Evolutionary conservation across 2,113 vertebrate species (phyloP).

Genomic region (Ophthalmolycus amberensis): DNA sequence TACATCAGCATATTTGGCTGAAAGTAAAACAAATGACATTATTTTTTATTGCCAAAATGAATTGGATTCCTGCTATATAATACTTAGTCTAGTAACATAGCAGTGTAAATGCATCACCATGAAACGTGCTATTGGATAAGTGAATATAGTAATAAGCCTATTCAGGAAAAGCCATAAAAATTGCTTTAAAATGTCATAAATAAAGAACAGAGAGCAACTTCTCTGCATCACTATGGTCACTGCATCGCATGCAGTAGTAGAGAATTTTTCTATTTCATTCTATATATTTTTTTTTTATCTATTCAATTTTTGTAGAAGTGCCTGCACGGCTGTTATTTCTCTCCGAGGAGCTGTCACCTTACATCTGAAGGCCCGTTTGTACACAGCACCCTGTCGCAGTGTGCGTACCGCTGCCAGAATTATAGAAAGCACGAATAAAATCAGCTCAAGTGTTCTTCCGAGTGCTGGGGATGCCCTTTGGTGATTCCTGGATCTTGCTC

Average conservation of each 20-base stretch:
- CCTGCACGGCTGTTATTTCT: constrained; percentile 84
- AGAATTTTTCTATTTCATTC: constrained; percentile 42
- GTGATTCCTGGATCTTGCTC: constrained; percentile 87
- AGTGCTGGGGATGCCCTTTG: constrained; percentile 89
- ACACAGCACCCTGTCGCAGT: constrained; percentile 80
- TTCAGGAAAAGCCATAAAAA: constrained; percentile 47
- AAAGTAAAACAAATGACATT: constrained; percentile 21
- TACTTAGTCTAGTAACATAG: constrained; percentile 12
- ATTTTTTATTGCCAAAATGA: constrained; percentile 22
- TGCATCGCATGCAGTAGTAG: neutral
- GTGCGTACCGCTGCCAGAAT: constrained; percentile 88
- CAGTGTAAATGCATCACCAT: constrained; percentile 45
- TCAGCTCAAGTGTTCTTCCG: constrained; percentile 90
- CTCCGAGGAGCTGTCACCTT: constrained; percentile 88
- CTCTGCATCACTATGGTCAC: constrained; percentile 36
- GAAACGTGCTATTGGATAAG: constrained; percentile 32
- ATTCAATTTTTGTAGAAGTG: constrained; percentile 80
- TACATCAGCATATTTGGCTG: neutral
- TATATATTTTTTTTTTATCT: constrained; percentile 36
- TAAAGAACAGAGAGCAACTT: constrained; percentile 17
- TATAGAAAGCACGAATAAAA: constrained; percentile 93
- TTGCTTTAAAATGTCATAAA: constrained; percentile 60
- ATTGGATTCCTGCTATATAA: constrained; percentile 13
- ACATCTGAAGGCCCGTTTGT: constrained; percentile 90
- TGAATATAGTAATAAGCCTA: constrained; percentile 52